A percentile compares a stretch with the other conserved stretches of the same genome.
These are phyloP conservation scores for Hypomecis atomaria DNA, from an alignment of 2,888 invertebrate species.

Conservation along the genomic window DNA sequence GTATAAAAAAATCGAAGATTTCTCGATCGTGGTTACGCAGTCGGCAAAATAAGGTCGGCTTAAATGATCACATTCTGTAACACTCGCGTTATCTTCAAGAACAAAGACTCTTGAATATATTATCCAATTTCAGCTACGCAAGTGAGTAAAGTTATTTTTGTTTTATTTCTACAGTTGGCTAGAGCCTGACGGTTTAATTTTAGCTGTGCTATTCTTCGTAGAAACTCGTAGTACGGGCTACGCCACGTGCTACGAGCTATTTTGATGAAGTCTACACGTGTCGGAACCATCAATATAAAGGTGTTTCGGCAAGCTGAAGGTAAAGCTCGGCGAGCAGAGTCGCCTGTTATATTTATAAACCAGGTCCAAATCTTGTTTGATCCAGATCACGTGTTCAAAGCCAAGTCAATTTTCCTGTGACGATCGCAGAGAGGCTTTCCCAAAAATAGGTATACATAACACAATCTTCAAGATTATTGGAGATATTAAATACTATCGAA, in stretches of 20 bases:
- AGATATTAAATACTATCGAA: too few species aligned
- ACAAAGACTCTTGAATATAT: not conserved
- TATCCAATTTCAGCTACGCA: not conserved
- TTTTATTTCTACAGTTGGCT: too few species aligned
- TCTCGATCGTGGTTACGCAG: not conserved
- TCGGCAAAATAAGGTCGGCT: constrained; percentile 3
- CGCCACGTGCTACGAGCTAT: constrained; percentile 1
- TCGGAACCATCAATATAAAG: not conserved
- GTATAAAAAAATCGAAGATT: not conserved
- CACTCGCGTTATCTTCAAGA: not conserved
- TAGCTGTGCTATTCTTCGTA: constrained; percentile 1
- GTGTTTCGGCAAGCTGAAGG: not conserved
- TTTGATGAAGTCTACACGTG: not conserved
- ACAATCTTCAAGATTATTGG: too few species aligned
- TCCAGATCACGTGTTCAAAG: too few species aligned
- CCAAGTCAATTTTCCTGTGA: too few species aligned
- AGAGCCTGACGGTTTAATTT: constrained; percentile 1
- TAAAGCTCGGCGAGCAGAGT: not conserved
- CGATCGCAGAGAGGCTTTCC: too few species aligned
- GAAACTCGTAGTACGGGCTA: not conserved
- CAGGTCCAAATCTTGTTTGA: not conserved
- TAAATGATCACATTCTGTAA: not conserved
- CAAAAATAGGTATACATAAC: too few species aligned
- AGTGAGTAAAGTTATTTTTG: too few species aligned
- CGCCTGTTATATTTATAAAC: not conserved